These are phyloP conservation scores for Florisuga fusca DNA, from an alignment of 2,797 vertebrate genomes.

Conservation along the genomic window DNA sequence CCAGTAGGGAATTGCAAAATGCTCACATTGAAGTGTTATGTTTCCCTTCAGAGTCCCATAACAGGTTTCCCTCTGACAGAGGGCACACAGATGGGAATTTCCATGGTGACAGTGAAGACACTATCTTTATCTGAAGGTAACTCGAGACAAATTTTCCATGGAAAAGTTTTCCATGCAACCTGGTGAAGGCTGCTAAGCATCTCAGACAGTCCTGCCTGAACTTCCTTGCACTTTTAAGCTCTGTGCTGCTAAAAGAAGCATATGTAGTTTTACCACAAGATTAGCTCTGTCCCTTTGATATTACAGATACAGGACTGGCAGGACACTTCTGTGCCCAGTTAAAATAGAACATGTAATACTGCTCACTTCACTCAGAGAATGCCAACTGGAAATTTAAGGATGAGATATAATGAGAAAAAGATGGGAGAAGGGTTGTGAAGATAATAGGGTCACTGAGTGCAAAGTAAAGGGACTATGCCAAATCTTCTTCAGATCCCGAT, in stretches of 20 bases:
- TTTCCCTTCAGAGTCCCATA: not conserved
- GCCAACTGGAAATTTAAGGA: not conserved
- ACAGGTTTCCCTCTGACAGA: not conserved
- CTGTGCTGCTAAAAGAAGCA: not conserved
- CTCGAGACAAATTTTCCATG: conserved; percentile 10
- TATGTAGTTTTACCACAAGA: not conserved
- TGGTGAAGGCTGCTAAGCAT: not conserved
- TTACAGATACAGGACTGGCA: not conserved
- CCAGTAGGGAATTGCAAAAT: not conserved
- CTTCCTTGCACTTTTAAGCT: not conserved
- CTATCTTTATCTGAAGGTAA: conserved; percentile 5
- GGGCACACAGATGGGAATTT: not conserved
- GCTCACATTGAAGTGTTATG: not conserved
- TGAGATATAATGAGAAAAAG: not conserved
- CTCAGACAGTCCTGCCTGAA: not conserved
- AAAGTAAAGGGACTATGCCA: not conserved
- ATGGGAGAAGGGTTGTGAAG: not conserved
- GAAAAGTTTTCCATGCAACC: not conserved
- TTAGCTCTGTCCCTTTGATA: not conserved
- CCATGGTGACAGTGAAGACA: not conserved
- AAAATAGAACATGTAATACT: not conserved
- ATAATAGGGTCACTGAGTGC: not conserved
- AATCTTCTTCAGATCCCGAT: not conserved
- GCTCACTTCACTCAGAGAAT: not conserved
- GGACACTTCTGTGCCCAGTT: not conserved